Base-by-base conservation (phyloP, 2,797 vertebrate genomes). In the Heliangelus exortis region DNA sequence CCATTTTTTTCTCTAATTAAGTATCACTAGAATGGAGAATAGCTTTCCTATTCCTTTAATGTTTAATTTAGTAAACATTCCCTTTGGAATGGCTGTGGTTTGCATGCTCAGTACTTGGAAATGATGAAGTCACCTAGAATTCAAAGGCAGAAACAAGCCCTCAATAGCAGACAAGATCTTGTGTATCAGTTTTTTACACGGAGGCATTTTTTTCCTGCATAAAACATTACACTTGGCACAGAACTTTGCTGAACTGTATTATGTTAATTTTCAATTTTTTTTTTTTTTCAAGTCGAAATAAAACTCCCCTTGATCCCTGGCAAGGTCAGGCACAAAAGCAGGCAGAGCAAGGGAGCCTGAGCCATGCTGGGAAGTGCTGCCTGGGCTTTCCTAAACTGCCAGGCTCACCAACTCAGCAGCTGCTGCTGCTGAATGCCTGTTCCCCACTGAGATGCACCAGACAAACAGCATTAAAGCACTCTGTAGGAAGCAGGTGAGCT, bases 61-160 rank as follows among this genome's bases (percentile, higher is more conserved):
- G 83, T 84, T 92, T 92, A 69, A 93, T 90, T 95, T 92, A 84
- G 88, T 95, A 93, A 94, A 95, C 94, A 89, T 92, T 95, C 73
- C 83, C 80, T 79, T 88, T 66, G 83, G 90, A 94, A 45, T 29
- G 59, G 39, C 65, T 94, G 85, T 1, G 9, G 47, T 93, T 84
- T 87, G 88, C 78, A 71, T 90, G 83, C 47, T 80, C 77, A 95
- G 71, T 76, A 48, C 41, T 73, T 82, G 61, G 72, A 94, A 93
- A 77, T 17, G 29, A 74, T 19, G 71, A 90, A 94, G 77, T 71
- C 66, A 92, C 77, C 80, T 79, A 23, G 84, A 84, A 93, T 88
- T 77, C 58, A 77, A 77, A 87, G 69, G 54, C 63, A 90, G 51
- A 59, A 85, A 33, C 39, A 18, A 88, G 22, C 59, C 69, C 39